phyloP scores from a whole-genome alignment of 2,888 invertebrate species.

The Melipona beecheii region DNA sequence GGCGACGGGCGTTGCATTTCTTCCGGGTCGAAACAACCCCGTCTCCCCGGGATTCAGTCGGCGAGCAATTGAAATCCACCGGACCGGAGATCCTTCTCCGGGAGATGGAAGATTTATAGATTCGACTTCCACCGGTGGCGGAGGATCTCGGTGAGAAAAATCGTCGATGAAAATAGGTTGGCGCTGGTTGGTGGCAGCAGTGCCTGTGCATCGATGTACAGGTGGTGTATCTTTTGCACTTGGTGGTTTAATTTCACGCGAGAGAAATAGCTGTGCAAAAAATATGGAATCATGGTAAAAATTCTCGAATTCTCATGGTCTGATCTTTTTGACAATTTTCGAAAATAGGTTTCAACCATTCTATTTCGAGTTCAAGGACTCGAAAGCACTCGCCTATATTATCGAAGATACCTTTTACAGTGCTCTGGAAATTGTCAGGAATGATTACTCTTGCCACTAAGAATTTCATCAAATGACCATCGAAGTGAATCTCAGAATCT shows the following conservation, averaged over 20 bases:
- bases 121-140: not conserved
- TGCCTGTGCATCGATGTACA: not conserved
- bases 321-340: too few species aligned
- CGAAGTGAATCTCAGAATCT: too few species aligned
- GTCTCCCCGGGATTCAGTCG: conserved; percentile 11
- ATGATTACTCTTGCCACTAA: too few species aligned
- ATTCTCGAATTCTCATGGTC: too few species aligned
- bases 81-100: conserved; percentile 19
- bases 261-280: not conserved
- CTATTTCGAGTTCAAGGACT: too few species aligned
- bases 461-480: too few species aligned
- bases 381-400: too few species aligned
- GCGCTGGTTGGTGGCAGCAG: not conserved
- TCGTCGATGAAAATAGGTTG: conserved; percentile 26
- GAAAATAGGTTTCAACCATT: too few species aligned
- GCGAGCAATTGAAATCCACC: conserved; percentile 44
- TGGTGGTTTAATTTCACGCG: not conserved
- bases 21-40: conserved; percentile 42
- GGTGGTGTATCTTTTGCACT: too few species aligned
- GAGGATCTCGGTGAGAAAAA: not conserved
- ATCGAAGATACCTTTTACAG: too few species aligned
- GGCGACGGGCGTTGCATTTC: conserved; percentile 45
- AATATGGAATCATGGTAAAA: too few species aligned
- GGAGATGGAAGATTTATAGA: conserved; percentile 18
- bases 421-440: too few species aligned